Percentiles rank a stretch among this genome's conserved stretches.
These are phyloP conservation scores for Antigone vipio DNA, from an alignment of 2,113 vertebrate species.

Conservation along the genomic window DNA sequence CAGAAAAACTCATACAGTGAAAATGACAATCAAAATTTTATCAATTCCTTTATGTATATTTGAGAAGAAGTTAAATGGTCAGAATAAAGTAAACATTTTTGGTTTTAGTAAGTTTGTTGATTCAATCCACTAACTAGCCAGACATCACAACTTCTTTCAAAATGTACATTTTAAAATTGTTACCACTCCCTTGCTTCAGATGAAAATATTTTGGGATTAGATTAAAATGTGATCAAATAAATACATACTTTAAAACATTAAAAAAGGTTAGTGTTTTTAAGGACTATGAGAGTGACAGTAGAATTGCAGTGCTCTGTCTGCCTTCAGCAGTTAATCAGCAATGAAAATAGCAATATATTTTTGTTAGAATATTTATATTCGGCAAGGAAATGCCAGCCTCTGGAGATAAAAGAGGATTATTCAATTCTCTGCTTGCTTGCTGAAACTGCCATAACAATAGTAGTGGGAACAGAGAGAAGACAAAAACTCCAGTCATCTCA, in stretches of 20 bases:
- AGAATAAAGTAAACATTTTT: constrained; percentile 11
- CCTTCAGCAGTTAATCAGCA: background rate
- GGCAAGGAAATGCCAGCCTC: background rate
- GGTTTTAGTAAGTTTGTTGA: background rate
- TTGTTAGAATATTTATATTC: background rate
- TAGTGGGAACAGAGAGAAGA: background rate
- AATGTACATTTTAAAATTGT: background rate
- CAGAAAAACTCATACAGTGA: background rate
- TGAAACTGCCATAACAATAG: background rate
- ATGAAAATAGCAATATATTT: background rate
- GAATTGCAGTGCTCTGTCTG: background rate
- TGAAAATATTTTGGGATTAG: background rate
- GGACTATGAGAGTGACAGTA: background rate
- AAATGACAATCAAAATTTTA: background rate
- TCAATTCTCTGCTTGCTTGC: background rate
- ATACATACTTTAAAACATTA: background rate
- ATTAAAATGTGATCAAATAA: background rate
- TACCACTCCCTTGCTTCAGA: background rate
- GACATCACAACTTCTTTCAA: background rate
- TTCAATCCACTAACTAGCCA: background rate
- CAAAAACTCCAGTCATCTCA: background rate
- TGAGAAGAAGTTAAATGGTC: background rate
- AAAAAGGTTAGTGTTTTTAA: background rate
- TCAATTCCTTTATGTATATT: background rate
- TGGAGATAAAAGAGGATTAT: background rate